These are phyloP conservation scores for Crocodylus rhombifer DNA, from an alignment of 2,797 vertebrate genomes.

Conservation along the genomic window DNA sequence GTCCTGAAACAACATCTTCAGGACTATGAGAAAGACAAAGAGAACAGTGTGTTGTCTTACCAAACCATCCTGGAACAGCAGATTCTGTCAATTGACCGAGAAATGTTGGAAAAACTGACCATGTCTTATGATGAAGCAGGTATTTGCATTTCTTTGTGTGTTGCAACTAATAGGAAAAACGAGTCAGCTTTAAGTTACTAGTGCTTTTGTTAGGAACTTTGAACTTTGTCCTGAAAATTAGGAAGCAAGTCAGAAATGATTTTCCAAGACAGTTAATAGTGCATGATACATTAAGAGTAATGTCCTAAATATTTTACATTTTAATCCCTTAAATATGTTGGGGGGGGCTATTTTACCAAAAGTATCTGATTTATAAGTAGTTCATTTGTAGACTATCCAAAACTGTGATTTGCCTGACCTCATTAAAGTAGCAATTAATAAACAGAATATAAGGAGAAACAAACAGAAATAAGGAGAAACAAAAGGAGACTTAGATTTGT, in stretches of 20 bases:
- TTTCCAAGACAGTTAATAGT: no score
- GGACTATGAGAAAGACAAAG: conserved; percentile 93
- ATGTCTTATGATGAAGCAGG: conserved; percentile 96
- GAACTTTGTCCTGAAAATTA: background rate
- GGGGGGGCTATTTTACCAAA: background rate
- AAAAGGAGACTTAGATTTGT: background rate
- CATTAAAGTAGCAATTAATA: background rate
- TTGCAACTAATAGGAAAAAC: background rate
- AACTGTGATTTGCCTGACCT: background rate
- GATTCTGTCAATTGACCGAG: conserved; percentile 91
- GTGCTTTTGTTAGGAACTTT: background rate
- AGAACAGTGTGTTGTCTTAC: conserved; percentile 91
- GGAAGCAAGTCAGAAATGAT: background rate
- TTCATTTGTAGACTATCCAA: background rate
- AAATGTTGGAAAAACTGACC: conserved; percentile 94
- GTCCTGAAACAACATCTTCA: conserved; percentile 94
- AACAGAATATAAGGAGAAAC: no score
- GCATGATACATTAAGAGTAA: no score
- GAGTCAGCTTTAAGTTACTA: background rate
- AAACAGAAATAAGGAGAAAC: no score
- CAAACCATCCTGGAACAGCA: conserved; percentile 95
- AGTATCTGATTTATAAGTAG: background rate
- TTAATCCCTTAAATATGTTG: no score
- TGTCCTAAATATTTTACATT: no score
- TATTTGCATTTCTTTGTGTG: conserved; percentile 43